These are phyloP conservation scores for Paralichthys olivaceus DNA, from an alignment of 2,113 vertebrate species.

Conservation along the genomic window DNA sequence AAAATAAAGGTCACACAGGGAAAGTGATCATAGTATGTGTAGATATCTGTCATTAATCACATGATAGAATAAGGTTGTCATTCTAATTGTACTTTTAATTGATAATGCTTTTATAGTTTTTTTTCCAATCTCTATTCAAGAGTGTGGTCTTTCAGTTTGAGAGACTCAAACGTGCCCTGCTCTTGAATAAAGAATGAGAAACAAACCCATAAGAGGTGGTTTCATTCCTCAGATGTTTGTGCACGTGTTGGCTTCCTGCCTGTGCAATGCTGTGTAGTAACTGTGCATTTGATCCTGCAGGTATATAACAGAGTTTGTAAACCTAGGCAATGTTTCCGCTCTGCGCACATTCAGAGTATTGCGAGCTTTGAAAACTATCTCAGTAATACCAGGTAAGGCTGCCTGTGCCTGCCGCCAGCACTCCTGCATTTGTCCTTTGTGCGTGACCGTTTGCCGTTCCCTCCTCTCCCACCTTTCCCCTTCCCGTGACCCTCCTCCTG, in stretches of 20 bases:
- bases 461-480: not conserved
- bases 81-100: too few relatives aligned
- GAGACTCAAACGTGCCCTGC: too few relatives aligned
- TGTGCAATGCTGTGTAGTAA: conserved; percentile 80
- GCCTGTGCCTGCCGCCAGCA: conserved; percentile 81
- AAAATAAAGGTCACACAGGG: conserved; percentile 11
- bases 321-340: conserved; percentile 98
- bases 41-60: too few relatives aligned
- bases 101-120: too few relatives aligned
- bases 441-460: conserved; percentile 76
- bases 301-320: conserved; percentile 99
- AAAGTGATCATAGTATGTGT: conserved; percentile 2
- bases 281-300: conserved; percentile 97
- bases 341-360: conserved; percentile 98
- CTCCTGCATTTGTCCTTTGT: conserved; percentile 82
- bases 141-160: too few relatives aligned
- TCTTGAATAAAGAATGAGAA: too few relatives aligned
- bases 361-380: conserved; percentile 99
- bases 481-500: conserved; percentile 53
- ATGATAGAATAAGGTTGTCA: too few relatives aligned
- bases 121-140: too few relatives aligned
- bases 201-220: not conserved
- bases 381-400: conserved; percentile 98
- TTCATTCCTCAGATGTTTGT: conserved; percentile 17
- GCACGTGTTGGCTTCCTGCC: conserved; percentile 26